Percentiles rank a stretch among this genome's conserved stretches.
Evolutionary conservation across 2,797 vertebrate species (phyloP).

Genomic region (Myiothlypis chrysogaster): DNA sequence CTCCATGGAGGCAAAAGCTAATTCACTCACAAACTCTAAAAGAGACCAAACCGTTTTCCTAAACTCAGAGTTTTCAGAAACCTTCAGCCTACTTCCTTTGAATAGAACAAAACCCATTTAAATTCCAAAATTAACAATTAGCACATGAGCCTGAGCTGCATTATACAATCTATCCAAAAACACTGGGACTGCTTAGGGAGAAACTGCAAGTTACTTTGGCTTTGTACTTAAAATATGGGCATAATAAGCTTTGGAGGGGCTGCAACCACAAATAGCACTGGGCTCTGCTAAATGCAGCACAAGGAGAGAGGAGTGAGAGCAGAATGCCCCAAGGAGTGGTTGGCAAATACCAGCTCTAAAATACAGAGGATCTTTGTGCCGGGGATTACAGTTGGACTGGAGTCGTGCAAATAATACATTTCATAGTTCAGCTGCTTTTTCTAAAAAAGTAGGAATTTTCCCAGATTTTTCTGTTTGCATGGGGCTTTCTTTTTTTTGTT

Average conservation of each 20-base stretch:
- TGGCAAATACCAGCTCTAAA: conserved; percentile 30
- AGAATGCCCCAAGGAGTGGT: neutral
- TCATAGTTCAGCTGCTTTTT: neutral
- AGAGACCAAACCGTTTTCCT: neutral
- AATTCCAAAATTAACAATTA: conserved; percentile 42
- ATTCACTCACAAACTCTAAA: neutral
- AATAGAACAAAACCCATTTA: conserved; percentile 32
- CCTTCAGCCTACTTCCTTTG: neutral
- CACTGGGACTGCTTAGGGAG: neutral
- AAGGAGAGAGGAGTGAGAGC: neutral
- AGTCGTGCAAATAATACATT: conserved; percentile 29
- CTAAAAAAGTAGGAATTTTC: neutral
- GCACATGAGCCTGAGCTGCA: neutral
- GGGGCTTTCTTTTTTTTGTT: neutral
- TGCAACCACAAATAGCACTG: neutral
- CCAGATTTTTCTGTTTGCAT: neutral
- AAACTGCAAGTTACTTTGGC: conserved; percentile 13
- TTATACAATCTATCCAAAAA: neutral
- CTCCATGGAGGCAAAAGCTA: neutral
- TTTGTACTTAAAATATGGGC: conserved; percentile 30
- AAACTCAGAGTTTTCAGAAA: neutral
- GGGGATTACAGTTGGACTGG: neutral
- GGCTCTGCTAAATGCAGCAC: neutral
- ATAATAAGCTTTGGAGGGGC: conserved; percentile 8
- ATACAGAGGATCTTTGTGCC: neutral